Conservation (phyloP, 2,888 invertebrate species). For the Drosophila tanythrix region DNA sequence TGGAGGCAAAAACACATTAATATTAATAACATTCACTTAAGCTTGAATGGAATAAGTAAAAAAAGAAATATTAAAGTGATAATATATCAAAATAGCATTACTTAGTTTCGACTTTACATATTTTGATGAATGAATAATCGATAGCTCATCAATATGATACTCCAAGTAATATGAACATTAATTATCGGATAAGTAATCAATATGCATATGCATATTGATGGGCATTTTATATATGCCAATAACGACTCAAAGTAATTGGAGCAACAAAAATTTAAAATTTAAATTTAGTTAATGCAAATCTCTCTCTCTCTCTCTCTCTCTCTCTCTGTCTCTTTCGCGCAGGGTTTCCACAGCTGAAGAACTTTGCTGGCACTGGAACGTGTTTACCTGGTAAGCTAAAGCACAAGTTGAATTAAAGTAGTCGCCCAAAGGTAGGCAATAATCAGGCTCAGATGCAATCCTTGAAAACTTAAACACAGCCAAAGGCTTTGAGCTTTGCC, state of each 20-base stretch:
- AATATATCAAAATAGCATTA: no score
- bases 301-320: neutral
- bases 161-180: neutral
- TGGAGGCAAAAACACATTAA: neutral
- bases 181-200: neutral
- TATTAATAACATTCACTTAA: neutral
- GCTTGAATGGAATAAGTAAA: neutral
- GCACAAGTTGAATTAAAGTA: conserved; percentile 7
- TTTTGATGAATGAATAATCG: neutral
- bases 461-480: conserved; percentile 32
- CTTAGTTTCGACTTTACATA: neutral
- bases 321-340: conserved; percentile 15
- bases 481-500: conserved; percentile 20
- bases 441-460: conserved; percentile 24
- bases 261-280: neutral
- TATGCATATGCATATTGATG: neutral
- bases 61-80: neutral
- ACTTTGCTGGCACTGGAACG: conserved; percentile 79
- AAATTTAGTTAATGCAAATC: neutral
- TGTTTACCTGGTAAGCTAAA: conserved; percentile 82
- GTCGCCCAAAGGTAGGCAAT: conserved; percentile 72
- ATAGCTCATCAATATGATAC: neutral
- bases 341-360: conserved; percentile 84
- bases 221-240: neutral
- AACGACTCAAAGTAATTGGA: neutral